Evolutionary conservation across 1,140 invertebrate genomes (phyloP).

Genomic region (Aphis craccivora): DNA sequence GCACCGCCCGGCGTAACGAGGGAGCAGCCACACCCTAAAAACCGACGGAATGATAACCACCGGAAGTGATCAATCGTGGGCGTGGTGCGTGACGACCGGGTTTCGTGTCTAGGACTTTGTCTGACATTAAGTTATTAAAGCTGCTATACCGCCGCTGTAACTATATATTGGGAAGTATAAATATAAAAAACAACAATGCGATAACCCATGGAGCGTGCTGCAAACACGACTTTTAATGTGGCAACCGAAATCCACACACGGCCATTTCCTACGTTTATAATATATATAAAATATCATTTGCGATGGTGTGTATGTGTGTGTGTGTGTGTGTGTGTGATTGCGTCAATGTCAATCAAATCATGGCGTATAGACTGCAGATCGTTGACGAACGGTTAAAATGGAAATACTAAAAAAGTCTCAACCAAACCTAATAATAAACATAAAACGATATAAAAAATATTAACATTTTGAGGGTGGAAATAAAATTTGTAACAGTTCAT

Average conservation of each 20-base stretch:
- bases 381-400: background rate
- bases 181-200: constrained; percentile 15
- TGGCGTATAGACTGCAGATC: too few species aligned
- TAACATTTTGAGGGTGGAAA: background rate
- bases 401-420: too few species aligned
- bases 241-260: background rate
- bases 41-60: constrained; percentile 42
- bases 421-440: background rate
- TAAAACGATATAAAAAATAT: background rate
- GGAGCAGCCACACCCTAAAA: constrained; percentile 42
- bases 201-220: background rate
- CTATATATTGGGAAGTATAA: background rate
- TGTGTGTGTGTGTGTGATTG: background rate
- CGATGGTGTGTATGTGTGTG: too few species aligned
- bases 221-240: background rate
- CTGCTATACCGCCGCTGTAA: background rate
- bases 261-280: background rate
- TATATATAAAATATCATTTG: background rate
- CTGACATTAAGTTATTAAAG: constrained; percentile 57
- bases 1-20: background rate
- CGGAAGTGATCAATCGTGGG: constrained; percentile 58
- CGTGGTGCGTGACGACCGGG: constrained; percentile 53
- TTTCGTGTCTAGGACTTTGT: constrained; percentile 53
- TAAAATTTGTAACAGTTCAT: background rate
- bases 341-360: background rate